Evolutionary conservation across 1,140 invertebrate species (phyloP), one percentile per base, ranked within the genome.

Genomic region (Drosophila obscura): DNA sequence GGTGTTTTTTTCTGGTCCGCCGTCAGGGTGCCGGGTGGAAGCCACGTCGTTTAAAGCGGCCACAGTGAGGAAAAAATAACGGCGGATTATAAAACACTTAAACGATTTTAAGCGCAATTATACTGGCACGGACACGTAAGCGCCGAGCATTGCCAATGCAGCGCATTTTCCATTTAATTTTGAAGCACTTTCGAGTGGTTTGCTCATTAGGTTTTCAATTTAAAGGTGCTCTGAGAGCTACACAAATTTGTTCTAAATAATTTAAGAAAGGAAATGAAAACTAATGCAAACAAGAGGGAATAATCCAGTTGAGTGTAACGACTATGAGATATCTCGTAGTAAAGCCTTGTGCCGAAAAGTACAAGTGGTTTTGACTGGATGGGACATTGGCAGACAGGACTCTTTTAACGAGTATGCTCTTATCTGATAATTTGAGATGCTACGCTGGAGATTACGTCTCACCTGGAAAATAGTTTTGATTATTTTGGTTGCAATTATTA

Each of bases 31-130:
- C 26, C 11, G 65, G 50, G 68, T 64, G 71, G 57, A 62, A 73
- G 62, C 62, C 60, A 74, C 26, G 58, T 39, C 60, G 81, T 61
- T 85, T 81, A 76, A 87, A 81, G 64, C 45, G 65, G 56, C 77
- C 81, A 80, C 81, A 80, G 77, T 63, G 43, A 74, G 56, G 2
- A 8, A 43, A 66, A 71, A 71, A 52, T 35, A 31, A 26, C 57
- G 79, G 48, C 58, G 84, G 80, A 88, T 88, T 88, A 88, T 89
- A 88, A 88, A 88, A 89, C 83, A 88, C 83, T 88, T 88, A 83
- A 88, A 68, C 84, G 84, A 80, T 88, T 89, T 88, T 80, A 88
- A 89, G 80, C 83, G 84, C 84, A 89, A 89, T 88, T 88, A 83
- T 88, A 84, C 77, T 80, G 80, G 65, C 80, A 64, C 62, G n/a